These are phyloP conservation scores for Nilaparvata lugens DNA, from an alignment of 1,140 invertebrate species.

Conservation along the genomic window DNA sequence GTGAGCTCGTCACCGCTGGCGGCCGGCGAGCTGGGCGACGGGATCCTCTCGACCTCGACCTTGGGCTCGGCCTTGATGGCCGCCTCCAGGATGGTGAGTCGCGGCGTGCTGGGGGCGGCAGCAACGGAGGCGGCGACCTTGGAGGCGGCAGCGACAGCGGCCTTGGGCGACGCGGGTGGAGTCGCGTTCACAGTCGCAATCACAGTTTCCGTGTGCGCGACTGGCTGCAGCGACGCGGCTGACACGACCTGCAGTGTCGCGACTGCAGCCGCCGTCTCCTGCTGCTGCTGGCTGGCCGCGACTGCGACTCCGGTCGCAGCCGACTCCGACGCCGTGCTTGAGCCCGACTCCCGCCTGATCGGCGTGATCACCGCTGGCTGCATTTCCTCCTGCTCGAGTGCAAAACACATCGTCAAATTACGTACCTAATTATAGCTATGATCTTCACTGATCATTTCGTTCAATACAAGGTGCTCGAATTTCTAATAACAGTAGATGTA, in stretches of 20 bases:
- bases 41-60: constrained; percentile 63
- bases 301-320: not conserved
- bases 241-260: constrained; percentile 39
- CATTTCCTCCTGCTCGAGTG: constrained; percentile 12
- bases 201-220: constrained; percentile 27
- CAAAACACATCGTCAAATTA: too few relatives aligned
- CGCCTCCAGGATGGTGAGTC: constrained; percentile 62
- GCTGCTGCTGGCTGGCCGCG: constrained; percentile 5
- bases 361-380: constrained; percentile 19
- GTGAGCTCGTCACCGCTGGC: constrained; percentile 27
- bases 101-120: constrained; percentile 23
- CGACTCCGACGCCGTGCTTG: constrained; percentile 5
- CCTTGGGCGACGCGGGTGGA: constrained; percentile 26
- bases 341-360: constrained; percentile 14
- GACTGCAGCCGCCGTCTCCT: constrained; percentile 44
- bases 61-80: constrained; percentile 79
- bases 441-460: too few relatives aligned
- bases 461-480: too few relatives aligned
- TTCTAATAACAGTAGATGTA: too few relatives aligned
- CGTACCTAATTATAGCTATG: too few relatives aligned
- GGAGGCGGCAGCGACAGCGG: not conserved
- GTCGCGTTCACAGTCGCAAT: constrained; percentile 37
- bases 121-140: constrained; percentile 29
- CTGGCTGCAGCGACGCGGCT: constrained; percentile 41
- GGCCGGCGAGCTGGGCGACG: constrained; percentile 29